A percentile compares a stretch with the other conserved stretches of the same genome.
phyloP scores from a whole-genome alignment of 2,888 invertebrate species.

The Homarus gammarus region DNA sequence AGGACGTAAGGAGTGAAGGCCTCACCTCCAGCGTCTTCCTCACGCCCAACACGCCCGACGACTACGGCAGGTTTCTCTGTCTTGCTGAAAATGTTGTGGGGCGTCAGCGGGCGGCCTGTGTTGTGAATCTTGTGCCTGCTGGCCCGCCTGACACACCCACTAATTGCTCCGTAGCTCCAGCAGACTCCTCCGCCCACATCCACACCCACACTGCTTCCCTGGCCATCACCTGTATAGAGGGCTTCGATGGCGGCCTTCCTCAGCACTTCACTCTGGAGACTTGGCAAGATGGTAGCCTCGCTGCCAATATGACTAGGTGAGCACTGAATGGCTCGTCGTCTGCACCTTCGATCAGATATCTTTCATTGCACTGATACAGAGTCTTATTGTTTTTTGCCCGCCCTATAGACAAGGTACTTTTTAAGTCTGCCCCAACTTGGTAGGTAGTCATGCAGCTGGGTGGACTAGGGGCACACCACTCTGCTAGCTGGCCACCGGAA shows the following conservation, averaged over 20 bases:
- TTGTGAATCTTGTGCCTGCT: conserved; percentile 59
- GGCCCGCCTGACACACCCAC: conserved; percentile 60
- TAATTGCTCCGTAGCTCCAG: conserved; percentile 59
- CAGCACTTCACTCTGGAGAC: conserved; percentile 71
- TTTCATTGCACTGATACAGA: too few relatives aligned
- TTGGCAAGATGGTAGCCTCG: conserved; percentile 64
- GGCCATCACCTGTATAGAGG: conserved; percentile 66
- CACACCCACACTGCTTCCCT: conserved; percentile 45
- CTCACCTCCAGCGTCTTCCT: conserved; percentile 55
- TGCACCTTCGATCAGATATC: too few relatives aligned
- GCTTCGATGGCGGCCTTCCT: conserved; percentile 73
- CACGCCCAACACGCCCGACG: conserved; percentile 50
- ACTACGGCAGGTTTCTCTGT: conserved; percentile 61
- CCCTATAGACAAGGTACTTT: too few relatives aligned
- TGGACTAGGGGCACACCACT: too few relatives aligned
- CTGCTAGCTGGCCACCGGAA: too few relatives aligned
- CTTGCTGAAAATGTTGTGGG: conserved; percentile 50
- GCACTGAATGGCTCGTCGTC: background rate
- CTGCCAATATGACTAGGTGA: conserved; percentile 68
- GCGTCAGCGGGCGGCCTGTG: conserved; percentile 49
- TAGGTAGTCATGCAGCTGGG: too few relatives aligned
- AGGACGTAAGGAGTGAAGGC: conserved; percentile 42
- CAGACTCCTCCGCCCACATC: conserved; percentile 17
- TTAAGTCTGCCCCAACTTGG: background rate
- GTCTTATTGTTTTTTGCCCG: too few relatives aligned